These are phyloP conservation scores for Montipora capitata DNA, from an alignment of 92 coral and sea anemone species.

Conservation along the genomic window DNA sequence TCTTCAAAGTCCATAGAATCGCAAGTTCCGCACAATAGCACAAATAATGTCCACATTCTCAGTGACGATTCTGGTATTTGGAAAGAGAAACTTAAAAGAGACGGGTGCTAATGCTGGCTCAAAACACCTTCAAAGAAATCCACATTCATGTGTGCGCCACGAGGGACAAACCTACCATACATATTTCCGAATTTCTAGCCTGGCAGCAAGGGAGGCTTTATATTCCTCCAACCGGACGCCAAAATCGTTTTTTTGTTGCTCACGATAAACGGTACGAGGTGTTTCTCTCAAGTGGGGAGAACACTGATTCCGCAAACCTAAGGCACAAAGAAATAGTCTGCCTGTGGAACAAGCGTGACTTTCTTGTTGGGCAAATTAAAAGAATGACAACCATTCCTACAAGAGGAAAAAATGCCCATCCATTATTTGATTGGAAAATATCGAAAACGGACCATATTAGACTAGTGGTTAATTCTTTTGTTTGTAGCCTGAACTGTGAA, in stretches of 20 bases:
- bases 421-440: background rate
- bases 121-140: slow-evolving; percentile 27
- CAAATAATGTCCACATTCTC: slow-evolving; percentile 6
- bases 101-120: slow-evolving; percentile 27
- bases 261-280: slow-evolving; percentile 23
- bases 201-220: background rate
- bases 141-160: background rate
- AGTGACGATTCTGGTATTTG: slow-evolving; percentile 15
- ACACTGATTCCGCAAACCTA: background rate
- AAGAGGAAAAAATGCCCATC: background rate
- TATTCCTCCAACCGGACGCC: slow-evolving; percentile 34
- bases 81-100: background rate
- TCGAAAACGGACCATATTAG: background rate
- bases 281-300: background rate
- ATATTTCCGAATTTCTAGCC: slow-evolving; percentile 10
- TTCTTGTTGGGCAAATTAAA: slow-evolving; percentile 12
- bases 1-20: slow-evolving; percentile 25
- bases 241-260: slow-evolving; percentile 6
- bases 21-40: background rate
- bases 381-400: slow-evolving; percentile 15
- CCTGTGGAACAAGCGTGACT: background rate
- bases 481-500: background rate
- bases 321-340: slow-evolving; percentile 15
- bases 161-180: background rate
- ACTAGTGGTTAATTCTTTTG: background rate